Conservation (phyloP, 2,113 vertebrate species). For the Calidris pugnax region DNA sequence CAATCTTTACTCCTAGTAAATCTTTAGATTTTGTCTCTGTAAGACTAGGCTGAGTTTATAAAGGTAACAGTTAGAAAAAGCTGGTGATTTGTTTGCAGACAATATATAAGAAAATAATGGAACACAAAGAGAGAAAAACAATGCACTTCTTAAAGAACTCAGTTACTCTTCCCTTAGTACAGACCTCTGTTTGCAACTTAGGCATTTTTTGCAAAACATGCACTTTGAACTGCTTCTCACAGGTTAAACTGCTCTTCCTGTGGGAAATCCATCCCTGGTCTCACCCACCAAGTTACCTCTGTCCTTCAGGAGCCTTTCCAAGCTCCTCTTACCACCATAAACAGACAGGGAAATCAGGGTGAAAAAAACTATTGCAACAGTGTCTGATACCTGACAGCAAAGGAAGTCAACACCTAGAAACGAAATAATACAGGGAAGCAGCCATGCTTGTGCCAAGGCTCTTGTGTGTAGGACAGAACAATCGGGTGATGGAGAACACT, state of each 20-base stretch:
- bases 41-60: background rate
- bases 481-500: background rate
- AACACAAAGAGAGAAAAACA: background rate
- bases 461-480: background rate
- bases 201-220: background rate
- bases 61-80: background rate
- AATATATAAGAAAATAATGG: background rate
- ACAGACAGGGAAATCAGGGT: background rate
- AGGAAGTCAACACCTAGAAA: background rate
- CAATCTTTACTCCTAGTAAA: background rate
- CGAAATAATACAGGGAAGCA: background rate
- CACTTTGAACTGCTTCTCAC: background rate
- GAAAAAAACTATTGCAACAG: background rate
- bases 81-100: background rate
- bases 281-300: background rate
- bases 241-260: background rate
- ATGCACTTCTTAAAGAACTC: background rate
- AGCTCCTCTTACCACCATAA: background rate
- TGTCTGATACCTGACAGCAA: background rate
- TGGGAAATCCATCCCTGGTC: background rate
- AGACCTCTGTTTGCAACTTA: background rate
- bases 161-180: background rate
- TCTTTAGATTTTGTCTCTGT: background rate
- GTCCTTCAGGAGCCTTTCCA: background rate
- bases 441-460: background rate